Evolutionary conservation across 2,113 vertebrate genomes (phyloP).

Genomic region (Ciconia maguari): DNA sequence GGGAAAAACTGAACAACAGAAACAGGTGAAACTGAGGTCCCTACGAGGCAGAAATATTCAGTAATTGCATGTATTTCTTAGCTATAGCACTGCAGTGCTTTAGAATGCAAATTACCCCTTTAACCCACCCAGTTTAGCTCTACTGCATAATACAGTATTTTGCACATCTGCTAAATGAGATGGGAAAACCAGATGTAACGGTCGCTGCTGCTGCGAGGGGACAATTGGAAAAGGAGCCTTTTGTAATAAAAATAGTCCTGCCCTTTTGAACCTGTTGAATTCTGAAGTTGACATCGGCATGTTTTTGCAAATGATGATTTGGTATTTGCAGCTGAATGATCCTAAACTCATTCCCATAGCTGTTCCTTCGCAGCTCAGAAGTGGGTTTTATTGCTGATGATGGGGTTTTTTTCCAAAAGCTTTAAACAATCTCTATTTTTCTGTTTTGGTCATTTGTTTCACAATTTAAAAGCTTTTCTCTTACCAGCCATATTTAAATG

Average conservation of each 20-base stretch:
- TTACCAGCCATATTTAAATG: neutral
- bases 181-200: neutral
- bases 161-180: slow-evolving; percentile 25
- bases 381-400: neutral
- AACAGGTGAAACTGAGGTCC: neutral
- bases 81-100: neutral
- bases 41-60: neutral
- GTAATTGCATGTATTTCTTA: neutral
- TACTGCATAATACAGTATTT: neutral
- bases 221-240: neutral
- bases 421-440: neutral
- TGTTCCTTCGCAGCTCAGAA: neutral
- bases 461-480: neutral
- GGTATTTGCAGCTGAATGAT: neutral
- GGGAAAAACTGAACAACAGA: neutral
- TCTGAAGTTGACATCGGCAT: neutral
- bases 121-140: neutral
- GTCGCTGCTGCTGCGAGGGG: neutral
- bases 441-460: neutral
- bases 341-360: neutral
- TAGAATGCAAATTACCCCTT: neutral
- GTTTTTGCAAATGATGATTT: neutral
- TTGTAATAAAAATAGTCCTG: neutral
- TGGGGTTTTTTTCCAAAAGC: neutral
- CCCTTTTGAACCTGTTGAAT: slow-evolving; percentile 31